Conservation (phyloP, 2,797 vertebrate genomes). For the Pseudochaenichthys georgianus region DNA sequence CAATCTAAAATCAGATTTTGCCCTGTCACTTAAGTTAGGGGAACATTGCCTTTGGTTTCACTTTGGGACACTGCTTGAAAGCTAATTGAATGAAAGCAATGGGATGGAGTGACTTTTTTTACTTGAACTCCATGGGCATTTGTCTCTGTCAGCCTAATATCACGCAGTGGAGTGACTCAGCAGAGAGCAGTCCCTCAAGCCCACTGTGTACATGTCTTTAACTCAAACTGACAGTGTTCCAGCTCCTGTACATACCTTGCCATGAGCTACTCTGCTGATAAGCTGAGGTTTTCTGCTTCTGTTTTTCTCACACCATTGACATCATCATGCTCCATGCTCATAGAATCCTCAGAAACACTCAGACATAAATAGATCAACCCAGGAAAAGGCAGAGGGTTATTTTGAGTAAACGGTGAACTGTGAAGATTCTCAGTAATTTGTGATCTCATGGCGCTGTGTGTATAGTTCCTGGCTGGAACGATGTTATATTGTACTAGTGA, state of each 20-base stretch:
- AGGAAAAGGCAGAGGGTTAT: constrained; percentile 40
- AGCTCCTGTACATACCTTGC: constrained; percentile 67
- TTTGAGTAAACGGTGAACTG: constrained; percentile 29
- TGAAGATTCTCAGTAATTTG: constrained; percentile 19
- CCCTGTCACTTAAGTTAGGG: constrained; percentile 51
- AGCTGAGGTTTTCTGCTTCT: constrained; percentile 44
- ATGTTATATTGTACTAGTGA: constrained; percentile 2
- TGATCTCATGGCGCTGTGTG: constrained; percentile 5
- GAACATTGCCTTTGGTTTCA: constrained; percentile 63
- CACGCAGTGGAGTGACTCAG: constrained; percentile 77
- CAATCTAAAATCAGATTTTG: constrained; percentile 62
- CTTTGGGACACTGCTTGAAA: constrained; percentile 54
- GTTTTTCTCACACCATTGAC: constrained; percentile 10
- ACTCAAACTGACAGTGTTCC: constrained; percentile 76
- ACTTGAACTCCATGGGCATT: constrained; percentile 70
- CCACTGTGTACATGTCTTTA: constrained; percentile 54
- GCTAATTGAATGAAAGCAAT: constrained; percentile 72
- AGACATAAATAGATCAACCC: constrained; percentile 49
- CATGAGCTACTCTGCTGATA: constrained; percentile 66
- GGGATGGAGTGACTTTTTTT: constrained; percentile 63
- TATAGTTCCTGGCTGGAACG: constrained; percentile 1
- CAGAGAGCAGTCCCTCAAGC: constrained; percentile 58
- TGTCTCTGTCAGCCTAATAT: constrained; percentile 81
- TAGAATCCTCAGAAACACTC: constrained; percentile 30
- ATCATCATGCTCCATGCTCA: constrained; percentile 31